Base-by-base conservation (phyloP, 1,140 invertebrate genomes). In the Drosophila persimilis region DNA sequence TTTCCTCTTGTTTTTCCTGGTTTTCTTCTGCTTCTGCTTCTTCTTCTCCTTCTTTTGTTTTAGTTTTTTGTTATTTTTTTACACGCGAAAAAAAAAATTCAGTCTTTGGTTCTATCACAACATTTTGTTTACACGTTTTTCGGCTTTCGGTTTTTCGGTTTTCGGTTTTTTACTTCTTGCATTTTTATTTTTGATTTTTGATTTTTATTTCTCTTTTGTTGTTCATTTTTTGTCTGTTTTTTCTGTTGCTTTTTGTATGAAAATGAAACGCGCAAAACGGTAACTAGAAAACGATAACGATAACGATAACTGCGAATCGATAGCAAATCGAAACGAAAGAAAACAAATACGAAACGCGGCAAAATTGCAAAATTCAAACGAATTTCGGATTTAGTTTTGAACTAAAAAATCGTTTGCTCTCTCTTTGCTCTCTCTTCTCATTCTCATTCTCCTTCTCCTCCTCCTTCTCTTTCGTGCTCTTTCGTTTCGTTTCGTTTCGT, bases 31-130 rank as follows among this genome's bases (percentile, higher is more conserved):
- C 20, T 26, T 20, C 13, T 39, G 11, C 35, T 52, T 52, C 11
- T 11, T 17, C 13, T 20, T 20, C 20, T 20, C 2, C 20, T 20
- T 20, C 2, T 50, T 47, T 43, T 51, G 6, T 62, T 72, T 72
- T 73, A 62, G 44, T 79, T 64, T 53, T 47, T 79, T 64, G 50
- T 47, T 52, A 24, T 60, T 54, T 61, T 74, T 77, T 76, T 85
- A 89, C 75, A 86, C 80, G 81, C 83, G 77, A 89, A 90, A 86
- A 89, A 90, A 86, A 80, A 86, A 90, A 90, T 90, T 91, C 90
- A 91, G 90, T 91, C 90, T 91, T 91, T 91, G 90, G 90, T 89
- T 88, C 86, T 91, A 91, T 91, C 90, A 91, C 90, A 91, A 91
- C 90, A 91, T 90, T 39, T 91, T 90, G 81, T 89, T 91, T 89